Evolutionary conservation across 1,140 invertebrate genomes (phyloP).

Genomic region (Diabrotica virgifera): DNA sequence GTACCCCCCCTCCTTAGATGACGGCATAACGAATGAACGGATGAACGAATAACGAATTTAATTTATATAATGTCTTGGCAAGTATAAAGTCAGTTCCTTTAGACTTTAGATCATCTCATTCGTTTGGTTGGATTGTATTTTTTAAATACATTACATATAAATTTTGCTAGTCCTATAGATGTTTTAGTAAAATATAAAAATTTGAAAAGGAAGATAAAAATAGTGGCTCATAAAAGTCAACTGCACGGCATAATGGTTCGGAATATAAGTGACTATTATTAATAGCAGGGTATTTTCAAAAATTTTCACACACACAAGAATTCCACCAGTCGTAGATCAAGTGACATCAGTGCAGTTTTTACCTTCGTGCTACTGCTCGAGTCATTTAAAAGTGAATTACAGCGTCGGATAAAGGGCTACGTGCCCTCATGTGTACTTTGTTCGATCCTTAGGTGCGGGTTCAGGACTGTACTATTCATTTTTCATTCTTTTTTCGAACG

Average conservation of each 20-base stretch:
- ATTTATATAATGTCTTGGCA: no score
- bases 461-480: conserved; percentile 1
- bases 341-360: neutral
- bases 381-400: neutral
- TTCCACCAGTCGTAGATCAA: neutral
- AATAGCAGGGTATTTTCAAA: neutral
- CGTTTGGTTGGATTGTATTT: no score
- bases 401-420: neutral
- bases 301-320: neutral
- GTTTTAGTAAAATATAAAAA: no score
- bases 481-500: neutral
- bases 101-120: no score
- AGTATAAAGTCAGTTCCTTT: no score
- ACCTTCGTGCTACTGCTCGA: neutral
- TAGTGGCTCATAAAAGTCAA: no score
- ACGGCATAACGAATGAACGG: no score
- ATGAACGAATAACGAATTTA: no score
- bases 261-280: neutral
- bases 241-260: neutral
- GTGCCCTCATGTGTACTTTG: conserved; percentile 1
- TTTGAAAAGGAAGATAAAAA: no score
- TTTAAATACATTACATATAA: no score
- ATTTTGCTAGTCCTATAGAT: no score
- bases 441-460: neutral
- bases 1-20: no score